Evolutionary conservation across 2,113 vertebrate species (phyloP).

Genomic region (Rhegmatorhina hoffmannsi): DNA sequence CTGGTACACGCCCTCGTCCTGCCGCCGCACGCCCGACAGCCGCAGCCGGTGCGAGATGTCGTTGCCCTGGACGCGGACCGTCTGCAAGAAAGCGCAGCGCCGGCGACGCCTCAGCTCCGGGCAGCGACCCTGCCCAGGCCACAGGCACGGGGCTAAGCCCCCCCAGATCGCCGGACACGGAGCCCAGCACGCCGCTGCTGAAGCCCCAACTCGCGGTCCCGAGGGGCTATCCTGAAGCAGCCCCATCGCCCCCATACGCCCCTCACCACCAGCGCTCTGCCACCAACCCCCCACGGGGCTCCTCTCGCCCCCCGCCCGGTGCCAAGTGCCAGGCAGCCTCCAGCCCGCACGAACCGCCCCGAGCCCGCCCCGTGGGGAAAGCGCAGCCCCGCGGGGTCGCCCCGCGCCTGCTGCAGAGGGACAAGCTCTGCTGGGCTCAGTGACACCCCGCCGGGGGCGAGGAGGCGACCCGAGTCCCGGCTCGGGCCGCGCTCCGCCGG

Average conservation of each 20-base stretch:
- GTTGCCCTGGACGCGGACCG: slow-evolving; percentile 92
- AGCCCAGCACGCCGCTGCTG: background rate
- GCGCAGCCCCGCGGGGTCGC: background rate
- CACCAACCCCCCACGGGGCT: too few relatives aligned
- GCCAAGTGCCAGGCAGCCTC: background rate
- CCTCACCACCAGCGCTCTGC: background rate
- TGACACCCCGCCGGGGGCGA: rapidly evolving
- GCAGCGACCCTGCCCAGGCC: too few relatives aligned
- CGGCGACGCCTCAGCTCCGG: background rate
- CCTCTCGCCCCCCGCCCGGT: background rate
- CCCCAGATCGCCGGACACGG: rapidly evolving
- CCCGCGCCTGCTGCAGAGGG: background rate
- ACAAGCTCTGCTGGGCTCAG: background rate
- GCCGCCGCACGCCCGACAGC: slow-evolving; percentile 86
- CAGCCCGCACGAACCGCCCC: background rate
- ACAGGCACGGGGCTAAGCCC: background rate
- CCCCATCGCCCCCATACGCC: background rate
- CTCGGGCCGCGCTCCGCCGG: background rate
- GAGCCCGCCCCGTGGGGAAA: rapidly evolving
- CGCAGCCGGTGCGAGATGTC: slow-evolving; percentile 94
- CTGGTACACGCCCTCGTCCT: slow-evolving; percentile 91
- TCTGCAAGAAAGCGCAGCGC: slow-evolving; percentile 73
- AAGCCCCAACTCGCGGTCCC: background rate
- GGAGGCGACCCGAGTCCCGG: background rate
- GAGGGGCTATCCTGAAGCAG: background rate